Percentiles rank a stretch among this genome's conserved stretches.
Evolutionary conservation across 2,113 vertebrate species (phyloP).

Genomic region (Calonectris borealis): DNA sequence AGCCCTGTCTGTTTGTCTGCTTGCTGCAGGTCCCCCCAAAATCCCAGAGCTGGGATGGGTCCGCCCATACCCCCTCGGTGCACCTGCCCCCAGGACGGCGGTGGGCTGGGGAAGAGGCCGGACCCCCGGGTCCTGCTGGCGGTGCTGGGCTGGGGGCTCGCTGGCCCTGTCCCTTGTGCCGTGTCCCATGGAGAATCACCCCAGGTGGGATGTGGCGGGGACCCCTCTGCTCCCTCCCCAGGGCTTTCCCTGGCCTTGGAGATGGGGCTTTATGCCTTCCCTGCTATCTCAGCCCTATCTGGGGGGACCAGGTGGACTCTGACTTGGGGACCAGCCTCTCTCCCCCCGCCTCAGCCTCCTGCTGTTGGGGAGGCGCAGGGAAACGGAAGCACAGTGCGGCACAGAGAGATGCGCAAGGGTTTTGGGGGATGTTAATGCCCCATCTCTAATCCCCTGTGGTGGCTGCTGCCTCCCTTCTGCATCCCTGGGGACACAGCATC

Average conservation of each 20-base stretch:
- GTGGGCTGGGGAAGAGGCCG: neutral
- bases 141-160: neutral
- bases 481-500: neutral
- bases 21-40: neutral
- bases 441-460: neutral
- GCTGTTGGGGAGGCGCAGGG: neutral
- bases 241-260: neutral
- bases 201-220: neutral
- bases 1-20: neutral
- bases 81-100: neutral
- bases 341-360: neutral
- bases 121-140: neutral
- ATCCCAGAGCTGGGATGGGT: neutral
- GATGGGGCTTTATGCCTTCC: neutral
- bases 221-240: neutral
- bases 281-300: neutral
- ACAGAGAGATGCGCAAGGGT: fast-evolving
- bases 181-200: neutral
- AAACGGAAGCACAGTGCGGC: neutral
- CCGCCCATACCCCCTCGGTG: fast-evolving
- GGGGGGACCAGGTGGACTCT: neutral
- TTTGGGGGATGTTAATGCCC: neutral
- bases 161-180: neutral
- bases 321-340: neutral
- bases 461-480: neutral